A percentile compares a stretch with the other conserved stretches of the same genome.
Conservation (phyloP, 2,113 vertebrate genomes). For the Bufo bufo region DNA sequence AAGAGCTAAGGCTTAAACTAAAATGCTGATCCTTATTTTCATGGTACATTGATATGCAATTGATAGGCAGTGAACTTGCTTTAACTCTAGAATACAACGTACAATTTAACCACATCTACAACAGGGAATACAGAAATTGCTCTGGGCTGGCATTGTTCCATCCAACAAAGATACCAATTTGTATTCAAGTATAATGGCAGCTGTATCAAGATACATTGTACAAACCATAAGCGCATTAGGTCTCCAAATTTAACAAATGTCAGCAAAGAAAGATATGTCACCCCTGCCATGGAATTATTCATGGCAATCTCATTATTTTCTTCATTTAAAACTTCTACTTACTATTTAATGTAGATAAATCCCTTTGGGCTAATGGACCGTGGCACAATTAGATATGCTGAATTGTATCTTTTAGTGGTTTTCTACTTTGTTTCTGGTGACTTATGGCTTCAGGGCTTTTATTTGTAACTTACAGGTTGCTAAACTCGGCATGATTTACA, state of each 20-base stretch:
- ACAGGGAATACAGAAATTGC: slow-evolving; percentile 22
- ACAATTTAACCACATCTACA: slow-evolving; percentile 4
- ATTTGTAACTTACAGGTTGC: slow-evolving; percentile 46
- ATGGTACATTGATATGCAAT: slow-evolving; percentile 34
- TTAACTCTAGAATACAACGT: background rate
- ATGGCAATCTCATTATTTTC: slow-evolving; percentile 55
- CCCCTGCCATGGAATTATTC: slow-evolving; percentile 49
- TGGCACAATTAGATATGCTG: slow-evolving; percentile 54
- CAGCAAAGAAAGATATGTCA: slow-evolving; percentile 51
- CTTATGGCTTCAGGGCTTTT: slow-evolving; percentile 50
- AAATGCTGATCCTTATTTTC: slow-evolving; percentile 29
- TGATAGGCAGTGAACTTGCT: slow-evolving; percentile 31
- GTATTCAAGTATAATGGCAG: slow-evolving; percentile 28
- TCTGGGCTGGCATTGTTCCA: slow-evolving; percentile 21
- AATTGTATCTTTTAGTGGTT: slow-evolving; percentile 40
- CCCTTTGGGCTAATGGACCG: slow-evolving; percentile 50
- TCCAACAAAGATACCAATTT: slow-evolving; percentile 29
- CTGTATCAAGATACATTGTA: slow-evolving; percentile 31
- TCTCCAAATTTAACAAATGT: slow-evolving; percentile 54
- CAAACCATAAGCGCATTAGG: slow-evolving; percentile 36
- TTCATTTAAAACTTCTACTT: slow-evolving; percentile 53
- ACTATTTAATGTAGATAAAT: slow-evolving; percentile 55
- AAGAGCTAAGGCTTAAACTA: background rate
- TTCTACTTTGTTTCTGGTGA: slow-evolving; percentile 47
- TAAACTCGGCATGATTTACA: slow-evolving; percentile 53